Evolutionary conservation across 2,797 vertebrate genomes (phyloP).

Genomic region (Enteromius trimaculatus): DNA sequence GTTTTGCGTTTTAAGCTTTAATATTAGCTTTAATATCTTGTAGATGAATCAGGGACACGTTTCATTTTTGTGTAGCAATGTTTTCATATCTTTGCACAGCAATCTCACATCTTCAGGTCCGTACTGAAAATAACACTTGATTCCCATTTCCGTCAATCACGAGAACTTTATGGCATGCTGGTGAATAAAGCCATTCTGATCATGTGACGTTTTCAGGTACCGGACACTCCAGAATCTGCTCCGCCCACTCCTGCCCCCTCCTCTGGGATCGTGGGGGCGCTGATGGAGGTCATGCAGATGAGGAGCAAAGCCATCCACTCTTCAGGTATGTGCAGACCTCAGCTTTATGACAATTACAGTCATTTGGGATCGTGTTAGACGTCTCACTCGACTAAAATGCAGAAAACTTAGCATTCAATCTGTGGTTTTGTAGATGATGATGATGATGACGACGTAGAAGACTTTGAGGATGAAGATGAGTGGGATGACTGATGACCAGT

Average conservation of each 20-base stretch:
- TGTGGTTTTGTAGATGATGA: slow-evolving; percentile 86
- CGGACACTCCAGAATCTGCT: slow-evolving; percentile 81
- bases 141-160: background rate
- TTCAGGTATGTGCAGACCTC: slow-evolving; percentile 83
- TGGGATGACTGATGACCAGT: slow-evolving; percentile 92
- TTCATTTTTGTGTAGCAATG: background rate
- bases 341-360: background rate
- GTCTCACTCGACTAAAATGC: background rate
- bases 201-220: slow-evolving; percentile 75
- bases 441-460: slow-evolving; percentile 94
- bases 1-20: background rate
- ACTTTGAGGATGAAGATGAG: slow-evolving; percentile 98
- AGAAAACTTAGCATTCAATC: background rate
- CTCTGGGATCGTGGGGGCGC: slow-evolving; percentile 92
- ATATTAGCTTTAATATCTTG: background rate
- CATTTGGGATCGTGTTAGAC: background rate
- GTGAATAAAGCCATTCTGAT: background rate
- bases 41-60: background rate
- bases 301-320: slow-evolving; percentile 98
- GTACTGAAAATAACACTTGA: background rate
- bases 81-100: background rate
- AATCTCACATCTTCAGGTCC: background rate
- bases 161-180: background rate
- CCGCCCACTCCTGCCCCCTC: slow-evolving; percentile 81
- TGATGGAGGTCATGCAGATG: slow-evolving; percentile 99